These are phyloP conservation scores for Liopterus haemorrhoidalis DNA, from an alignment of 2,888 invertebrate genomes.

Conservation along the genomic window DNA sequence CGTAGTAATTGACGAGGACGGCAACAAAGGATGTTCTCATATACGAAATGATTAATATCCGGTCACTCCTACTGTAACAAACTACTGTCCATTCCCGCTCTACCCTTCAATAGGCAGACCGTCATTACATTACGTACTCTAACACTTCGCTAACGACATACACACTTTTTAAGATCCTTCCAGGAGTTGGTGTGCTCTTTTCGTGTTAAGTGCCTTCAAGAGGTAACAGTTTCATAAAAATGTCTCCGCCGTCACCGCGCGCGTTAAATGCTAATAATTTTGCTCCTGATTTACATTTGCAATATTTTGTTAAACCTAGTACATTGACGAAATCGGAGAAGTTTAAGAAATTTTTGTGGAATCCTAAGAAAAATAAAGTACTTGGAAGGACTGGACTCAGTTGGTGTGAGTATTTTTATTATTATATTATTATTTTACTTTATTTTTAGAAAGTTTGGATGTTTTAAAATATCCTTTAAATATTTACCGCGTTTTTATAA, in stretches of 20 bases:
- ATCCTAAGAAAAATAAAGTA: constrained; percentile 65
- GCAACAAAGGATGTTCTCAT: constrained; percentile 47
- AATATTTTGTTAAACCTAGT: constrained; percentile 58
- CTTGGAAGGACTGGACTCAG: constrained; percentile 72
- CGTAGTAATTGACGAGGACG: constrained; percentile 10
- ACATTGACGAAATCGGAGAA: constrained; percentile 54
- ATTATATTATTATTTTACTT: no score
- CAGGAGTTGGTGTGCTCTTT: no score
- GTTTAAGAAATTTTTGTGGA: constrained; percentile 65
- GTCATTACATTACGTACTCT: no score
- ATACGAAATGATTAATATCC: constrained; percentile 50
- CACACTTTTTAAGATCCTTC: no score
- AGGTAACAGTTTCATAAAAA: no score
- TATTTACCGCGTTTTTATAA: no score
- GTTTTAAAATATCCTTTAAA: no score
- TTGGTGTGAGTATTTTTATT: constrained; percentile 67
- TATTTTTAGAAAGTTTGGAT: no score
- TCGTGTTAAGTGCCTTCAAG: no score
- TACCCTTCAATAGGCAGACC: no score
- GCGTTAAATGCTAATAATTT: constrained; percentile 17
- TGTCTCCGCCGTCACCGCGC: constrained; percentile 12
- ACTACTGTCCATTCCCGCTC: constrained; percentile 14
- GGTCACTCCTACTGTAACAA: constrained; percentile 37
- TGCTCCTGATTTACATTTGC: constrained; percentile 37
- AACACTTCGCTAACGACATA: no score